Base-by-base conservation (phyloP, 2,888 invertebrate species). In the Epinotia ramella region DNA sequence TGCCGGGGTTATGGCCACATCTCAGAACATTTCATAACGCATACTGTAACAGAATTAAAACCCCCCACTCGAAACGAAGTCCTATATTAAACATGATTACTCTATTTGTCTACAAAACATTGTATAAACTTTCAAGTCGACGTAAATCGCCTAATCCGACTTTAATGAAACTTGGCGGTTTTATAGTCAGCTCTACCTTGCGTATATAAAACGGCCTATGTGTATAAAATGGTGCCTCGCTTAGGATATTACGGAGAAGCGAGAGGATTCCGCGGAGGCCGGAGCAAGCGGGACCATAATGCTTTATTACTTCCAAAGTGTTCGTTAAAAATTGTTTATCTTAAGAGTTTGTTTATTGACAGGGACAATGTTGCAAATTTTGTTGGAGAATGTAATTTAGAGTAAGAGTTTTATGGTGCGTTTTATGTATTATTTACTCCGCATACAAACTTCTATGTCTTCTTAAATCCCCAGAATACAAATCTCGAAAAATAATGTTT, bases 81-180 rank as follows among this genome's bases (percentile, higher is more conserved):
- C 46, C 57, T 65, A 60, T 65, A 65, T 73, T 65, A 74, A 74
- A 59, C 74, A 59, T 59, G 69, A 74, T 70, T 59, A n/a, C 70
- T 75, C 69, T 70, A 66, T 66, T 75, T 71, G 66, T 75, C 65
- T 75, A 13, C 68, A 16, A 56, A 71, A 76, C 76, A 72, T 76
- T 76, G 76, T 76, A 76, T 67, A 72, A 76, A 76, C 72, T 76
- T 75, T 71, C 66, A n/a, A 66, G 75, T 71, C 66, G 59, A 70
- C 67, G 71, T 72, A 76, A 76, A 76, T 72, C 76, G 72, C 62
- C 71, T 76, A 76, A 76, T 76, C 76, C 76, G 44, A 49, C 71
- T 76, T 76, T 76, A 76, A 76, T 76, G 76, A 76, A 76, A 76
- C 76, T 76, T 76, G 76, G 71, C 71, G 76, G 76, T 76, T 76